Evolutionary conservation across 2,113 vertebrate genomes (phyloP).

Genomic region (Parotia lawesii): DNA sequence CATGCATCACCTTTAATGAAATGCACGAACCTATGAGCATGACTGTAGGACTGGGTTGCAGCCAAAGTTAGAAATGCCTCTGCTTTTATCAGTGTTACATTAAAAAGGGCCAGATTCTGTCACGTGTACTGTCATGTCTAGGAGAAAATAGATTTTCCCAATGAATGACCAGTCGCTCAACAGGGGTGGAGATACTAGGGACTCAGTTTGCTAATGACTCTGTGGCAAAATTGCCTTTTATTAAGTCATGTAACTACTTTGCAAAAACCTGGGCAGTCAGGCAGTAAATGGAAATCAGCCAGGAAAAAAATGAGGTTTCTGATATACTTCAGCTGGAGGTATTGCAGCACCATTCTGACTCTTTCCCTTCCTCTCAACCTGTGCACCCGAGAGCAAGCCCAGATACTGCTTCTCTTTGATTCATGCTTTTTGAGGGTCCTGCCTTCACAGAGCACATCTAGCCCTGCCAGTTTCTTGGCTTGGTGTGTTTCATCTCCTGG

Average conservation of each 20-base stretch:
- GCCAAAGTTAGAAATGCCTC: slow-evolving; percentile 1
- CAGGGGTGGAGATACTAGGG: not conserved
- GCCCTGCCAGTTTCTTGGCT: not conserved
- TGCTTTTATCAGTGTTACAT: not conserved
- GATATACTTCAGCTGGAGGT: not conserved
- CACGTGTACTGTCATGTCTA: not conserved
- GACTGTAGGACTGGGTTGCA: not conserved
- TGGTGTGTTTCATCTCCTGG: not conserved
- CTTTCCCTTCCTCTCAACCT: not conserved
- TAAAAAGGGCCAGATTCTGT: slow-evolving; percentile 2
- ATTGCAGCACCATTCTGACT: not conserved
- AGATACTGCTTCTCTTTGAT: not conserved
- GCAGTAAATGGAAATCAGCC: not conserved
- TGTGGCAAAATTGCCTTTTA: not conserved
- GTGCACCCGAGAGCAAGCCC: not conserved
- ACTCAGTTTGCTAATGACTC: not conserved
- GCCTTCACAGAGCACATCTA: not conserved
- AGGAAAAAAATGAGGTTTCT: not conserved
- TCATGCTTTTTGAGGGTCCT: not conserved
- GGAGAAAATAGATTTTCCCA: not conserved
- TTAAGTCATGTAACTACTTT: not conserved
- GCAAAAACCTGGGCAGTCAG: not conserved
- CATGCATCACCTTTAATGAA: slow-evolving; percentile 43
- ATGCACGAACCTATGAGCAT: not conserved
- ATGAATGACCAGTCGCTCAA: not conserved